Conservation (phyloP, 1,140 invertebrate genomes). For the Hycleus phaleratus region DNA sequence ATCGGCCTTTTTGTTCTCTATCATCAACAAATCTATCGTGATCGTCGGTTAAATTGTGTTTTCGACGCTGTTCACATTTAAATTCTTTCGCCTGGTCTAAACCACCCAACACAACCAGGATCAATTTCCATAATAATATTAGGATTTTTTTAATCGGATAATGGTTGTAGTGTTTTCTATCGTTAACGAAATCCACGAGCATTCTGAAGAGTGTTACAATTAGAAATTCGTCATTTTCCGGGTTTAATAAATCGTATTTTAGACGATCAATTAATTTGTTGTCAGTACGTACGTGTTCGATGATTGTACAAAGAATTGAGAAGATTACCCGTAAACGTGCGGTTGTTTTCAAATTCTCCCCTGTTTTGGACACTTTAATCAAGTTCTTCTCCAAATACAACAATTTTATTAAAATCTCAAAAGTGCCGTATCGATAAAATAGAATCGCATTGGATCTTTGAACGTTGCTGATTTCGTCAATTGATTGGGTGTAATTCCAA, state of each 20-base stretch:
- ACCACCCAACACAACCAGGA: background rate
- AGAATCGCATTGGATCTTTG: background rate
- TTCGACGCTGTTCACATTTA: background rate
- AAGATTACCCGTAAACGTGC: background rate
- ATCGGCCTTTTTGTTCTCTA: background rate
- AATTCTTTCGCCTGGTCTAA: background rate
- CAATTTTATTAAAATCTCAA: background rate
- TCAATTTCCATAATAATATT: background rate
- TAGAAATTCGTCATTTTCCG: background rate
- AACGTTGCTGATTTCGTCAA: background rate
- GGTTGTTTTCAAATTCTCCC: background rate
- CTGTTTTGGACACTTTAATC: too few species aligned
- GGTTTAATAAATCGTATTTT: background rate
- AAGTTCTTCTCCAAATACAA: too few species aligned
- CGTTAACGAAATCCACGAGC: background rate
- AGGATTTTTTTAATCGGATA: constrained; percentile 2
- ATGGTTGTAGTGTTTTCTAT: background rate
- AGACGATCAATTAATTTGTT: background rate
- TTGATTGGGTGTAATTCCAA: background rate
- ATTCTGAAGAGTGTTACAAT: background rate
- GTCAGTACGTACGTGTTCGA: background rate
- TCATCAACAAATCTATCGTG: background rate
- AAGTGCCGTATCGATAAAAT: background rate
- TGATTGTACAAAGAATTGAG: background rate
- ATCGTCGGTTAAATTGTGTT: background rate